Evolutionary conservation across 1,140 invertebrate genomes (phyloP), one percentile per base, ranked within the genome.

Genomic region (Cherax destructor): DNA sequence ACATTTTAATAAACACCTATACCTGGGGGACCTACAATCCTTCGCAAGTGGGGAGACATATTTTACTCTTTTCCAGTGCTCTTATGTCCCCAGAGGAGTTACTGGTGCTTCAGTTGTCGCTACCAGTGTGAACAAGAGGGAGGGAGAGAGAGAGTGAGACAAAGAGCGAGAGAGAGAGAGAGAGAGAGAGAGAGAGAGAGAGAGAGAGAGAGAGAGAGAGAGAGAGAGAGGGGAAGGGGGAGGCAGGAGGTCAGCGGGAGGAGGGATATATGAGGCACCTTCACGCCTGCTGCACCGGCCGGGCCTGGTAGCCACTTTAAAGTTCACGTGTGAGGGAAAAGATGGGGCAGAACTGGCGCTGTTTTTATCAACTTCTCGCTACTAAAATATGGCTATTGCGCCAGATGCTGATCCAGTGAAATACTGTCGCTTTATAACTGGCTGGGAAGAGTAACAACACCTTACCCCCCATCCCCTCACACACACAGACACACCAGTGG

Each of bases 131-230:
- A 41, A 41, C 30, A 41, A 41, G 30, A 41, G 30, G 30, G 30
- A 41, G 30, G 30, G 30, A 41, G 30, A 41, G 0, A 2, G 30
- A 41, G 30, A 41, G 30, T 1, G 30, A 41, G 30, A 41, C 30
- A 41, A 41, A 41, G 30, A 41, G 30, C 30, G 30, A 41, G 30
- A 47, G 30, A 79, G 77, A 47, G 77, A 49, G 30, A 47, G 30
- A 79, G 30, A 47, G 30, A 79, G 77, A 79, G 30, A 49, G 77
- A 79, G 30, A 79, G 77, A 79, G 76, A 77, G 74, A n/a, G 21
- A 77, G 74, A 77, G 21, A 77, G 13, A n/a, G 74, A 77, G 74
- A n/a, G 21, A 77, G 13, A 74, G 30, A 74, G 30, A n/a, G 72
- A 74, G 30, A 41, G 30, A 74, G 72, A 74, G 3, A 56, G 52